Conservation (phyloP, 2,113 vertebrate species). For the Nettapus auritus region DNA sequence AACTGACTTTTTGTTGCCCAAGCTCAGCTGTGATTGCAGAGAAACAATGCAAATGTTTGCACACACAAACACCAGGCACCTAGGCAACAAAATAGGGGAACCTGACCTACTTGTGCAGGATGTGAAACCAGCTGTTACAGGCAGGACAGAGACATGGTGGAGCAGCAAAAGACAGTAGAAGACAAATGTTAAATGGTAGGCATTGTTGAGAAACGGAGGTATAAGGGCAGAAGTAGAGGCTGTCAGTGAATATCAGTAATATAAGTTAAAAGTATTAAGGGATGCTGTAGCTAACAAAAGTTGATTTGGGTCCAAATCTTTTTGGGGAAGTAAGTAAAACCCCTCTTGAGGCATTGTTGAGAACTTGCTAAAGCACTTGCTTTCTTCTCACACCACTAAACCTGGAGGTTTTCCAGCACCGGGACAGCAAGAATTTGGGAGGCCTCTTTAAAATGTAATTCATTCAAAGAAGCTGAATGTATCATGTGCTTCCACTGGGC, state of each 20-base stretch:
- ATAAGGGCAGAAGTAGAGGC: neutral
- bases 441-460: neutral
- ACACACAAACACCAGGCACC: conserved; percentile 45
- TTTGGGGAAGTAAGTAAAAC: neutral
- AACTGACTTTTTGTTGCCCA: conserved; percentile 24
- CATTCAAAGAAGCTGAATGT: neutral
- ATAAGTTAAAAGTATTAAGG: neutral
- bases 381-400: neutral
- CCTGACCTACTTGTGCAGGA: conserved; percentile 32
- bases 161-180: neutral
- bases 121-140: conserved; percentile 26
- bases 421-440: neutral
- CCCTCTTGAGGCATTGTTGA: neutral
- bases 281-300: neutral
- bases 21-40: neutral
- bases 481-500: neutral
- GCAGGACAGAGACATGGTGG: neutral
- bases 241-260: neutral
- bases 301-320: neutral
- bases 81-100: conserved; percentile 35
- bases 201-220: neutral
- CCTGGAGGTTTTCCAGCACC: neutral
- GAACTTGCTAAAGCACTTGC: neutral
- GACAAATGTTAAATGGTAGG: neutral
- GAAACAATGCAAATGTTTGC: conserved; percentile 47